Base-by-base conservation (phyloP, 2,888 invertebrate genomes). In the Ectemnius cavifrons region DNA sequence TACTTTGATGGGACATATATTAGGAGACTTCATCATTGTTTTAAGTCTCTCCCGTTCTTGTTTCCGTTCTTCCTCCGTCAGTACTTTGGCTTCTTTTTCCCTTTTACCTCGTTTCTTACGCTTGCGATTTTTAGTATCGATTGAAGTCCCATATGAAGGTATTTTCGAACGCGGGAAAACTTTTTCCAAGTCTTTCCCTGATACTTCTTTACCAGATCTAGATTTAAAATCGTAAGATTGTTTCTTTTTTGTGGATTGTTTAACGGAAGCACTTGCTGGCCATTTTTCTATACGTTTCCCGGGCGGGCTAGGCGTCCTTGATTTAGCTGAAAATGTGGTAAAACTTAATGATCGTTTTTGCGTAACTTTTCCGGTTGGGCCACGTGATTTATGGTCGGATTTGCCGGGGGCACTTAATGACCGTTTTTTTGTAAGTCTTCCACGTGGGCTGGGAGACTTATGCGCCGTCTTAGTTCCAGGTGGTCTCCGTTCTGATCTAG, bases 21-120 rank as follows among this genome's bases (percentile, higher is more conserved):
- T 86, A 83, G 88, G 80, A 82, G 86, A 84, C 85, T 85, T 84
- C 85, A 89, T 52, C 63, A 77, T 69, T 23, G 72, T 71, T n/a
- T 82, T 84, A 6, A 83, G 28, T 27, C 67, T 69, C 4, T 73
- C 49, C 63, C 78, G 65, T 18, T 72, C 62, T 27, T 49, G 65
- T 5, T 63, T 73, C 2, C 60, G 49, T 27, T 6, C 0, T 2
- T 46, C 47, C 8, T 60, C 37, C 2, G 37, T 62, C 6, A 58
- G 13, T n/a, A 62, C 61, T n/a, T 14, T 2, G n/a, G 67, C 16
- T 0, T 2, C 0, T 28, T 46, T 59, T 23, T 67, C 78, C 8
- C 28, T 68, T 60, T 2, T 62, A 6, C 68, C 62, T 18, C 20
- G 63, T 11, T 61, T 81, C 11, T 1, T 0, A 0, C 20, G 27